Conservation (phyloP, 2,113 vertebrate genomes). For the Forbesichthys papilliferus region DNA sequence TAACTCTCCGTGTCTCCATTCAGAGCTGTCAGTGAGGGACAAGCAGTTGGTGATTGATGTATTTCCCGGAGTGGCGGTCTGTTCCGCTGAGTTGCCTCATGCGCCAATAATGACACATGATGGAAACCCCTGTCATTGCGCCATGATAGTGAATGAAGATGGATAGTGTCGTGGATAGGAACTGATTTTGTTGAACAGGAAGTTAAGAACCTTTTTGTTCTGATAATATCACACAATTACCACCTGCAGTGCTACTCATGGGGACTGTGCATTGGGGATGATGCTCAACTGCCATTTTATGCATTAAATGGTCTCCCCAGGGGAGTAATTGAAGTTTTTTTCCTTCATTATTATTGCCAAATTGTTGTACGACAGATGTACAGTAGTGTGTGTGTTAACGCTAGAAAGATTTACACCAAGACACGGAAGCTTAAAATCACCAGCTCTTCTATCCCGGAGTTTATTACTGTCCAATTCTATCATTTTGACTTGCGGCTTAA, state of each 20-base stretch:
- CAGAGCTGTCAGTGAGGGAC: slow-evolving; percentile 61
- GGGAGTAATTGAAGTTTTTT: no score
- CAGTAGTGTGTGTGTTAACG: no score
- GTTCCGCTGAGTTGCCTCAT: slow-evolving; percentile 74
- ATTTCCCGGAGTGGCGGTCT: slow-evolving; percentile 70
- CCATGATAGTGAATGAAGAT: slow-evolving; percentile 77
- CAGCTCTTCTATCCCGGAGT: no score
- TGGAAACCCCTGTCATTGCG: slow-evolving; percentile 77
- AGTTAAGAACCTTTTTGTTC: slow-evolving; percentile 69
- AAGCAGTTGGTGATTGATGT: slow-evolving; percentile 77
- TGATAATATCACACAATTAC: slow-evolving; percentile 66
- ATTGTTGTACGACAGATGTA: no score
- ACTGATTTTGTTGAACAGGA: slow-evolving; percentile 76
- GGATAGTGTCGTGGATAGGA: slow-evolving; percentile 71
- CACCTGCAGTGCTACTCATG: slow-evolving; percentile 35
- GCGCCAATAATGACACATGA: slow-evolving; percentile 82
- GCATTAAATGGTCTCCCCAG: not conserved
- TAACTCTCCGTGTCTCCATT: slow-evolving; percentile 45
- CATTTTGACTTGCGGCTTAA: no score
- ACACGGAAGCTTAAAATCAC: no score
- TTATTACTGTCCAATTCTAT: no score
- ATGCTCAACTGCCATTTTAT: not conserved
- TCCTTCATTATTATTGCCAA: no score
- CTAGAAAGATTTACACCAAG: no score
- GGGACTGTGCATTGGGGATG: not conserved